Percentiles rank a stretch among this genome's conserved stretches.
Conservation (phyloP, 2,797 vertebrate species). For the Fundulus diaphanus region DNA sequence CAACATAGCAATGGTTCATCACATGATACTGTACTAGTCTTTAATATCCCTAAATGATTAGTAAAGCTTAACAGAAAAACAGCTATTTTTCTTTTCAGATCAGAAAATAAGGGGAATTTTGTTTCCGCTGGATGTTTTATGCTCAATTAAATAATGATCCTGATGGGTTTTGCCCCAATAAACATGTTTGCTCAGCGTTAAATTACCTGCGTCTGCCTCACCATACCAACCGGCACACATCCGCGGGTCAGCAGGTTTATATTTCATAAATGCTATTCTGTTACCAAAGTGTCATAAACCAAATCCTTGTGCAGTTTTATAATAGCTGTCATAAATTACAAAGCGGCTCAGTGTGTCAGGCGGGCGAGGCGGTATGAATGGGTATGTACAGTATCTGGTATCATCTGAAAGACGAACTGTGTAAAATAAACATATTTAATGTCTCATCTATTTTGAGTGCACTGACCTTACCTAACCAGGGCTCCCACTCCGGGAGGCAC, state of each 20-base stretch:
- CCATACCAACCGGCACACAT: constrained; percentile 1
- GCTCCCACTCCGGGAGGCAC: constrained; percentile 33
- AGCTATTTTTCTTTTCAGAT: neutral
- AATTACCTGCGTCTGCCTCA: neutral
- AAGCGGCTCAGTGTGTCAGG: constrained; percentile 38
- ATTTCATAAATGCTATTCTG: constrained; percentile 13
- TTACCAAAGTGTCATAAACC: constrained; percentile 27
- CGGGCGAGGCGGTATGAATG: constrained; percentile 38
- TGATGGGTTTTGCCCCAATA: neutral
- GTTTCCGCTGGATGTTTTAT: too few species aligned
- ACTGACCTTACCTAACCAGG: constrained; percentile 39
- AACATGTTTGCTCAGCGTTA: neutral
- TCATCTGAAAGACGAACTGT: constrained; percentile 64
- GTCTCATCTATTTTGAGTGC: constrained; percentile 60
- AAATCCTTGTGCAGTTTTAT: constrained; percentile 50
- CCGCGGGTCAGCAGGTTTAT: neutral
- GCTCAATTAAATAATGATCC: neutral
- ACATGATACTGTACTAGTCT: too few species aligned
- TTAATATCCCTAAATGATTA: too few species aligned
- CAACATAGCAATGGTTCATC: too few species aligned
- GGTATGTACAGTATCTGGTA: constrained; percentile 66
- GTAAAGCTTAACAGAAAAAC: too few species aligned
- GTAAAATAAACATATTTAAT: constrained; percentile 54
- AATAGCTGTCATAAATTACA: constrained; percentile 50
- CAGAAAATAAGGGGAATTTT: neutral